Evolutionary conservation across 2,113 vertebrate species (phyloP).

Genomic region (Tor tambroides): DNA sequence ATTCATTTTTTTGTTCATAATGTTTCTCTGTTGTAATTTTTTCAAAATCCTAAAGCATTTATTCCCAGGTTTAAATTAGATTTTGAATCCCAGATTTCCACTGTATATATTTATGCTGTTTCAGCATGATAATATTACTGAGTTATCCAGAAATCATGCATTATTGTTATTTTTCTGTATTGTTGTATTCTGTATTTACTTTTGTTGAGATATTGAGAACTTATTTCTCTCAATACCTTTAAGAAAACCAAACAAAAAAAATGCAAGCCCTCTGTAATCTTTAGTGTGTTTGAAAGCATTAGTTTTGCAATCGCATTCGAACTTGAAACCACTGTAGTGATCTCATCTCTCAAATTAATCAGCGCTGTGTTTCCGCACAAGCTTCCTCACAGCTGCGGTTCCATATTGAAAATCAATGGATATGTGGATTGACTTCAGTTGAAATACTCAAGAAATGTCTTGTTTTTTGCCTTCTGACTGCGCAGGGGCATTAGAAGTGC

Average conservation of each 20-base stretch:
- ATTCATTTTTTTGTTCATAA: too few species aligned
- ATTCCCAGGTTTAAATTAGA: neutral
- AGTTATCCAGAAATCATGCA: neutral
- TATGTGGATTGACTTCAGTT: neutral
- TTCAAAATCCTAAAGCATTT: neutral
- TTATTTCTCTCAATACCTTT: neutral
- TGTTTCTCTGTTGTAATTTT: neutral
- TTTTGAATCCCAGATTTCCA: neutral
- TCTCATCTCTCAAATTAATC: constrained; percentile 18
- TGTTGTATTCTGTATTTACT: neutral
- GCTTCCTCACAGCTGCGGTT: constrained; percentile 14
- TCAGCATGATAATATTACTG: neutral
- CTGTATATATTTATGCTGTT: neutral
- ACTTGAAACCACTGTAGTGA: neutral
- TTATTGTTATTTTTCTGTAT: neutral
- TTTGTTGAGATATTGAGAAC: neutral
- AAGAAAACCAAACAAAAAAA: neutral
- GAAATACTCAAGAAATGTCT: constrained; percentile 1
- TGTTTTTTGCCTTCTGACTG: neutral
- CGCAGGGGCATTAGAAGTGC: neutral
- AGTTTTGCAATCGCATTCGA: neutral
- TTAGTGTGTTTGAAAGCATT: neutral
- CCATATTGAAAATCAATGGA: constrained; percentile 30
- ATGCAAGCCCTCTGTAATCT: neutral
- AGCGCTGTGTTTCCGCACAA: neutral